Conservation (phyloP, 2,113 vertebrate species). For the Sinocyclocheilus maitianheensis region DNA sequence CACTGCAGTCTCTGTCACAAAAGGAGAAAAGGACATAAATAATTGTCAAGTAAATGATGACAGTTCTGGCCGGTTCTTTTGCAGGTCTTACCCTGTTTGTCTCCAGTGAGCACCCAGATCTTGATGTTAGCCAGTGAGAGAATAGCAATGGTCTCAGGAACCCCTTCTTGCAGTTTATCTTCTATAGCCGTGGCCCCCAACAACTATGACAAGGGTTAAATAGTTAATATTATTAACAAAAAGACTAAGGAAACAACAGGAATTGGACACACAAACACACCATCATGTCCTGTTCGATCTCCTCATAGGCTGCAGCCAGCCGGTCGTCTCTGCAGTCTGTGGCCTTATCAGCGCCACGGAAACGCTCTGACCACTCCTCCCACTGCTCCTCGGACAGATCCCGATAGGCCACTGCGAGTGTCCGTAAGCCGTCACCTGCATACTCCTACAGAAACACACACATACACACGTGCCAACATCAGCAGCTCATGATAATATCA, state of each 20-base stretch:
- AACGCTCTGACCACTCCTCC: slow-evolving; percentile 79
- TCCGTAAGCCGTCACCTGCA: slow-evolving; percentile 81
- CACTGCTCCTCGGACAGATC: slow-evolving; percentile 89
- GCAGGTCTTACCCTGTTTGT: slow-evolving; percentile 86
- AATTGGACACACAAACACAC: slow-evolving; percentile 65
- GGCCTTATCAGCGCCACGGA: slow-evolving; percentile 75
- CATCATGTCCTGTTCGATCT: slow-evolving; percentile 92
- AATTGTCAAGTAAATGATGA: neutral
- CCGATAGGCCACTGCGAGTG: slow-evolving; percentile 86
- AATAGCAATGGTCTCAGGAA: slow-evolving; percentile 90
- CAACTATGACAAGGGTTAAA: slow-evolving; percentile 69
- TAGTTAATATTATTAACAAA: neutral
- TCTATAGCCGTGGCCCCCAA: slow-evolving; percentile 93
- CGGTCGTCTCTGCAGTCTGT: slow-evolving; percentile 81
- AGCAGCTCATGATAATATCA: neutral
- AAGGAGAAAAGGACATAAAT: neutral
- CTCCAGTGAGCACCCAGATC: slow-evolving; percentile 95
- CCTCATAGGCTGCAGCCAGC: slow-evolving; percentile 85
- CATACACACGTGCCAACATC: neutral
- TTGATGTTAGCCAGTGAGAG: slow-evolving; percentile 93
- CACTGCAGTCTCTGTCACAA: slow-evolving; percentile 85
- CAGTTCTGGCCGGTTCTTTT: neutral
- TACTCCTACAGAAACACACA: slow-evolving; percentile 73
- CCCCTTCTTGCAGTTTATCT: slow-evolving; percentile 92
- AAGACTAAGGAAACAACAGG: neutral